Base-by-base conservation (phyloP, 2,888 invertebrate species). In the Drosophila kambysellisi region DNA sequence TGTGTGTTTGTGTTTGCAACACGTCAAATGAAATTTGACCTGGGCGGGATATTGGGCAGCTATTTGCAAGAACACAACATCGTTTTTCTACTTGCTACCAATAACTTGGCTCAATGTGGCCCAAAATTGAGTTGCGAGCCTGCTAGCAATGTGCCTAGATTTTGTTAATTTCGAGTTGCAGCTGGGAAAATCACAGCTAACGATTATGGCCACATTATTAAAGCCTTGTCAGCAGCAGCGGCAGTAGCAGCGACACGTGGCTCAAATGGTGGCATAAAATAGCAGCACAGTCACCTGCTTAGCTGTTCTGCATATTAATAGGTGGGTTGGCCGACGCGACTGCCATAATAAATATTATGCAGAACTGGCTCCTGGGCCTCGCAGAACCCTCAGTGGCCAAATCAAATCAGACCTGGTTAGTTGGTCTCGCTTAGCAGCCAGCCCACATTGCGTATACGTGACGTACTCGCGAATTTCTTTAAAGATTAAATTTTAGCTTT, bases 191-290 rank as follows among this genome's bases (percentile, higher is more conserved):
- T 70, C 82, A 77, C 46, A 78, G 67, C 67, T 67, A 74, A 70
- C 70, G 79, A 81, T 78, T 74, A 77, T 66, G 61, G 52, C 25
- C 66, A 61, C 67, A 77, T 70, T 79, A 81, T 79, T 79, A 77
- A 74, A 77, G 70, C 59, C 74, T 41, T 77, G 69, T 77, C 81
- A 77, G 65, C 32, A 48, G 51, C 62, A 59, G 59, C 39, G 62
- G 20, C 17, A 43, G 50, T 35, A 61, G 32, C 29, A 48, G 53
- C 35, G 48, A 66, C 82, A 79, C 83, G 83, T 80, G 83, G 70
- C 74, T 70, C 70, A 88, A 89, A 89, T 89, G 76, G 90, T 85
- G 88, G 86, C 88, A 90, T 82, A 74, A 90, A 85, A 90, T 78
- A 83, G 76, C 74, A 76, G 85, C 77, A 85, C 68, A 88, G 87